These are phyloP conservation scores for Plumapathes pennacea DNA, from an alignment of 92 coral and sea anemone genomes.

Conservation along the genomic window DNA sequence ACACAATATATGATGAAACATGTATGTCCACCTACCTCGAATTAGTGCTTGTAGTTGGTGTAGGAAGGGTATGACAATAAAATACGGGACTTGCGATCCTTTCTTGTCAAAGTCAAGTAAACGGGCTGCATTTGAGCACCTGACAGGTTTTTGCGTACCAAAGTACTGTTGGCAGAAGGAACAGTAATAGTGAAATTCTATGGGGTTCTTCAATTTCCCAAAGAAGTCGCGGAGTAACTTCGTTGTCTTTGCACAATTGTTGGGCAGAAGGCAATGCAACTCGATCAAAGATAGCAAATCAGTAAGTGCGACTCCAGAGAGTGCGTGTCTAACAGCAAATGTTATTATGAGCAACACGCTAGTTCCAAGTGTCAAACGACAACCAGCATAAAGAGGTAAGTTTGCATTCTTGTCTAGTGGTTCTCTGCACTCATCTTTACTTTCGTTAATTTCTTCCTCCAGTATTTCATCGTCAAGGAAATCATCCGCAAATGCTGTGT, in stretches of 20 bases:
- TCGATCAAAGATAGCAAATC: conserved; percentile 52
- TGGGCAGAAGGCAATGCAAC: conserved; percentile 45
- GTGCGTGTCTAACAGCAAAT: conserved; percentile 40
- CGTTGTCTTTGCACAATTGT: conserved; percentile 20
- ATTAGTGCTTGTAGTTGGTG: conserved; percentile 50
- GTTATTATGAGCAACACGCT: conserved; percentile 52
- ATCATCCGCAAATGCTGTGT: conserved; percentile 6
- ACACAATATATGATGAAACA: neutral
- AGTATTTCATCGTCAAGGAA: neutral
- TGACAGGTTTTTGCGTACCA: conserved; percentile 13
- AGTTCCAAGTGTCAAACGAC: conserved; percentile 9
- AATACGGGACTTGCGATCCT: conserved; percentile 18
- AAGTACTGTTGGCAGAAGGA: conserved; percentile 43
- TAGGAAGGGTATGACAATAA: conserved; percentile 43
- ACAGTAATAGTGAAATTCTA: conserved; percentile 61
- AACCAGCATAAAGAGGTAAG: conserved; percentile 16
- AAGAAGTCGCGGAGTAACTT: conserved; percentile 32
- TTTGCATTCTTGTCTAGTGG: neutral
- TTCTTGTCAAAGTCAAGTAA: conserved; percentile 35
- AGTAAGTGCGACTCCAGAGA: conserved; percentile 52
- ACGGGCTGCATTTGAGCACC: conserved; percentile 48
- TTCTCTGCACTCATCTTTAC: neutral
- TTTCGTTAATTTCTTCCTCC: neutral
- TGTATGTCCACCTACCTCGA: conserved; percentile 12
- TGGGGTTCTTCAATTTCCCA: conserved; percentile 41